Base-by-base conservation (phyloP, 2,888 invertebrate species). In the Dolichopus griseipennis region DNA sequence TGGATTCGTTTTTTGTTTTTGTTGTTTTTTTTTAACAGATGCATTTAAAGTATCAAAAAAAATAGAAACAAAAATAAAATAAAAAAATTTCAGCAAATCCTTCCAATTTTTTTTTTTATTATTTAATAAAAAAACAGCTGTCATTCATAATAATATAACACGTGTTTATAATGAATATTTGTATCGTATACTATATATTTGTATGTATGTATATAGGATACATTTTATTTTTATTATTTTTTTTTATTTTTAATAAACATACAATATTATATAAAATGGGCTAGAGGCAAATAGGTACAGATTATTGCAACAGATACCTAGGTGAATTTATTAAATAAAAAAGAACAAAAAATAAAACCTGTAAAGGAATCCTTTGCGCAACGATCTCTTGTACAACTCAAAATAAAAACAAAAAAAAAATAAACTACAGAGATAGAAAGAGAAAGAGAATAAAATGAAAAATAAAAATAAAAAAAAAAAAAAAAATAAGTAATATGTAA, bases 301-400 rank as follows among this genome's bases (percentile, higher is more conserved):
- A 52, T n/a, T 52, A n/a, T 52, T 52, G 52, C 52, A 52, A 52
- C 52, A 52, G 52, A 52, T 52, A 52, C 15, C 52, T 52, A 52
- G 52, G 52, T 52, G 52, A 15, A 52, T 18, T 18, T 18, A 52
- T 6, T 52, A 52, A 52, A 52, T 18, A 5, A 52, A 15, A 52
- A 52, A 52, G 2, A 52, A 52, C 9, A 52, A 41, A 41, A 41
- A 9, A 41, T 2, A 52, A 52, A 52, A 52, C 52, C 52, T 52
- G 52, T 52, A 52, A 52, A 52, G 18, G 52, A 52, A 52, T 52
- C 52, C n/a, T 52, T 52, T 52, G 52, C 52, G 52, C 52, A 52
- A 52, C 52, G 52, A 52, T 52, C 52, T 52, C 15, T 52, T 18
- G 2, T n/a, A 52, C 2, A 41, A 4, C 3, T 6, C 8, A 2